Conservation (phyloP, 1,140 invertebrate species). For the Euglossa dilemma region DNA sequence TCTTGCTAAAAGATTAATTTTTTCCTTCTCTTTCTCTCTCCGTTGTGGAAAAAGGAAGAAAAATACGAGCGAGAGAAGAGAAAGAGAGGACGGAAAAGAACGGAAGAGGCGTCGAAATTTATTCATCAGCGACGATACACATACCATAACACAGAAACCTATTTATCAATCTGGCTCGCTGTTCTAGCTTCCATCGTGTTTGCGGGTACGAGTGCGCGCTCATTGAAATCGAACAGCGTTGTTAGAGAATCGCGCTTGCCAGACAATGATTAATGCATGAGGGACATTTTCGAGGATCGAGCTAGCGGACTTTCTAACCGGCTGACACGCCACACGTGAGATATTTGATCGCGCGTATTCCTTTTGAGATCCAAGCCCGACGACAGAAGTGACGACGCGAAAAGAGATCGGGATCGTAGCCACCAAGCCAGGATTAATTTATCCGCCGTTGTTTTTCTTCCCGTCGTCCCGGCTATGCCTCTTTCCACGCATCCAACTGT, state of each 20-base stretch:
- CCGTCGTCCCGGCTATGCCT: not conserved
- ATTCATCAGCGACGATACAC: not conserved
- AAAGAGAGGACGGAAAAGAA: too few species aligned
- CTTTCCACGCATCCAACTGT: not conserved
- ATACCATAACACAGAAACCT: not conserved
- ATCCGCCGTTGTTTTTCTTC: conserved; percentile 35
- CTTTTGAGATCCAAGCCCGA: conserved; percentile 72
- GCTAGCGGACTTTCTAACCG: conserved; percentile 73
- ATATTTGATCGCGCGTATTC: conserved; percentile 73
- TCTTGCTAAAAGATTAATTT: too few species aligned
- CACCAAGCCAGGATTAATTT: conserved; percentile 47
- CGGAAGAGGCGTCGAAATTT: not conserved
- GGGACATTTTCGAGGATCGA: conserved; percentile 71
- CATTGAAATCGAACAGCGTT: conserved; percentile 55
- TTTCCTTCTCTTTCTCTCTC: too few species aligned
- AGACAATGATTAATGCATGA: conserved; percentile 77
- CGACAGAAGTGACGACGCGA: conserved; percentile 57
- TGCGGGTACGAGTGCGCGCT: conserved; percentile 5
- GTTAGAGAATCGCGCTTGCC: conserved; percentile 60
- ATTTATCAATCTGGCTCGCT: conserved; percentile 18
- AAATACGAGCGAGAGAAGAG: too few species aligned
- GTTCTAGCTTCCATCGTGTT: conserved; percentile 8
- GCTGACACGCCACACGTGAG: conserved; percentile 61
- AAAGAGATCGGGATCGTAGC: conserved; percentile 34
- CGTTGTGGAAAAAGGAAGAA: too few species aligned